Conservation (phyloP, 2,888 invertebrate genomes). For the Emmelina monodactyla region DNA sequence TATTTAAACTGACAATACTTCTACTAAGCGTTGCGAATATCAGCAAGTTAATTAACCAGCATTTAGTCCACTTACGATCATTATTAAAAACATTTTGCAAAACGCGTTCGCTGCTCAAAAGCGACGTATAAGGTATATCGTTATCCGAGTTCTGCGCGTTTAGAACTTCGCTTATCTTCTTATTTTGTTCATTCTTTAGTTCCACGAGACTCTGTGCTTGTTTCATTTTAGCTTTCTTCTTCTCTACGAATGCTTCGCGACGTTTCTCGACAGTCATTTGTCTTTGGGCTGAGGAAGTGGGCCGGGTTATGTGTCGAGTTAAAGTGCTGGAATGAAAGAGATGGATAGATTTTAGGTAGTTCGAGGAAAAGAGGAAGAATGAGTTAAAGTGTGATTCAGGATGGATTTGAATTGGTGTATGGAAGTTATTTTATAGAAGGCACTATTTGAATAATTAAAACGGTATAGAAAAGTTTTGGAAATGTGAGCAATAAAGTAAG, state of each 20-base stretch:
- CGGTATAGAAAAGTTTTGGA: no score
- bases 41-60: no score
- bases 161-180: conserved; percentile 31
- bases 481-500: no score
- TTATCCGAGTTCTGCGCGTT: conserved; percentile 48
- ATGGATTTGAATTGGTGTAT: no score
- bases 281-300: conserved; percentile 56
- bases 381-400: no score
- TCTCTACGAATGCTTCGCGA: conserved; percentile 45
- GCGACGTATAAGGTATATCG: conserved; percentile 50
- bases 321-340: conserved; percentile 59
- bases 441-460: no score
- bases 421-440: no score
- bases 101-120: conserved; percentile 42
- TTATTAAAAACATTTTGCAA: conserved; percentile 44
- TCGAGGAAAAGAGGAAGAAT: no score
- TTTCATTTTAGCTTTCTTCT: conserved; percentile 46
- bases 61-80: conserved; percentile 47
- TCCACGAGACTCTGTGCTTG: conserved; percentile 44
- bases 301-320: conserved; percentile 75
- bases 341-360: no score
- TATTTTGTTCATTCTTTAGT: conserved; percentile 40
- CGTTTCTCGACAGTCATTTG: conserved; percentile 35
- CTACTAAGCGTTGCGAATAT: no score
- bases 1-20: no score